A percentile compares a stretch with the other conserved stretches of the same genome.
Conservation (phyloP, 92 coral and sea anemone genomes). For the Palythoa caribaeorum region DNA sequence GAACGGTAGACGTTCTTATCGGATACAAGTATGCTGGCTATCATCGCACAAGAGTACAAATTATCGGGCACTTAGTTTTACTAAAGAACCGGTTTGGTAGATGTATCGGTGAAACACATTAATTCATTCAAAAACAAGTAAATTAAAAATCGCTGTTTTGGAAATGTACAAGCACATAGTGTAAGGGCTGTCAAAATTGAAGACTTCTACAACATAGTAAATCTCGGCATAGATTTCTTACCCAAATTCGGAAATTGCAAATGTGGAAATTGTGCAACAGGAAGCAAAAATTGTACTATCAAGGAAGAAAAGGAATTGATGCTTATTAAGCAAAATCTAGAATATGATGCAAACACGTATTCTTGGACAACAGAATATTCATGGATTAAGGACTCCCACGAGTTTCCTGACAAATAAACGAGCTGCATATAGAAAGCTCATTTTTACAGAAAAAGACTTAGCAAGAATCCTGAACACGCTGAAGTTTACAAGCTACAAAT, state of each 20-base stretch:
- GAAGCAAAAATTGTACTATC: slow-evolving; percentile 34
- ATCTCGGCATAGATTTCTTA: not conserved
- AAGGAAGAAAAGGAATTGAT: slow-evolving; percentile 41
- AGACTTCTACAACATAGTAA: not conserved
- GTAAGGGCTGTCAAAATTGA: not conserved
- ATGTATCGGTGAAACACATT: slow-evolving; percentile 52
- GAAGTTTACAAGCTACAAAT: slow-evolving; percentile 48
- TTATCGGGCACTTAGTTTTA: slow-evolving; percentile 45
- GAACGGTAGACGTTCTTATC: slow-evolving; percentile 48
- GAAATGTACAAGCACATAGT: not conserved
- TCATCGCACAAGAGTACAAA: slow-evolving; percentile 57
- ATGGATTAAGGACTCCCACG: slow-evolving; percentile 13
- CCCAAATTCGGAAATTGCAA: slow-evolving; percentile 20
- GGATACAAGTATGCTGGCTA: not conserved
- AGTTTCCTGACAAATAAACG: slow-evolving; percentile 36
- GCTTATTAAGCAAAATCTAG: slow-evolving; percentile 38
- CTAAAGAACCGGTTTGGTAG: slow-evolving; percentile 65
- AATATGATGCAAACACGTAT: not conserved
- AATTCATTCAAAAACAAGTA: not conserved
- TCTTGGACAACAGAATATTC: slow-evolving; percentile 34
- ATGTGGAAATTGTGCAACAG: slow-evolving; percentile 46
- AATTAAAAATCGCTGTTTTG: not conserved
- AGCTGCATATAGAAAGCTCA: slow-evolving; percentile 12
- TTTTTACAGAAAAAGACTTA: slow-evolving; percentile 46
- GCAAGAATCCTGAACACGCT: slow-evolving; percentile 35